phyloP scores from a whole-genome alignment of 2,797 vertebrate genomes.

The Rhynchonycteris naso region DNA sequence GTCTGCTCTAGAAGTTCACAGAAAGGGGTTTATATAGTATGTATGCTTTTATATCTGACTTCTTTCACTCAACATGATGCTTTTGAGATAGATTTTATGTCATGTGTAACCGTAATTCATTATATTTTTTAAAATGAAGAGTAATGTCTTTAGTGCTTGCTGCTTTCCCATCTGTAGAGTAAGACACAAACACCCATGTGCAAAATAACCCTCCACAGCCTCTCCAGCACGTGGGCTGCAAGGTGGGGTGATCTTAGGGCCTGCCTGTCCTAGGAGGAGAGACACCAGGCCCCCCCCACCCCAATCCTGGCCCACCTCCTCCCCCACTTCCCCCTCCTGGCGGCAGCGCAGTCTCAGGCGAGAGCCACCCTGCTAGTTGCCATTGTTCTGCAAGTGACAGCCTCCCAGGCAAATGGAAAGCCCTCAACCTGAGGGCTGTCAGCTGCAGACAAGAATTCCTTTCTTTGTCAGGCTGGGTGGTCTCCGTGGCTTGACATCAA shows the following conservation, averaged over 20 bases:
- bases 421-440: conserved; percentile 80
- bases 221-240: not conserved
- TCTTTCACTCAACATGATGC: not conserved
- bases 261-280: not conserved
- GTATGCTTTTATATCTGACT: not conserved
- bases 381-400: conserved; percentile 84
- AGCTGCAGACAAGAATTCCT: conserved; percentile 84
- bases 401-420: conserved; percentile 77
- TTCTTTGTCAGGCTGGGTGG: conserved; percentile 86
- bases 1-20: not conserved
- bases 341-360: conserved; percentile 63
- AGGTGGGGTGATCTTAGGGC: not conserved
- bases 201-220: not conserved
- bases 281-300: not conserved
- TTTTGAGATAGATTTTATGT: not conserved
- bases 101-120: not conserved
- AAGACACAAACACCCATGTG: not conserved
- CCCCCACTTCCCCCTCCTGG: conserved; percentile 18
- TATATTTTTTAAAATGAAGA: not conserved
- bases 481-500: conserved; percentile 80
- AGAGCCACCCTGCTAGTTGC: conserved; percentile 78
- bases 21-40: not conserved
- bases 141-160: not conserved
- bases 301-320: not conserved
- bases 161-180: not conserved